phyloP scores from a whole-genome alignment of 53 echinoderm and acorn worm genomes.

The Luidia sarsii region DNA sequence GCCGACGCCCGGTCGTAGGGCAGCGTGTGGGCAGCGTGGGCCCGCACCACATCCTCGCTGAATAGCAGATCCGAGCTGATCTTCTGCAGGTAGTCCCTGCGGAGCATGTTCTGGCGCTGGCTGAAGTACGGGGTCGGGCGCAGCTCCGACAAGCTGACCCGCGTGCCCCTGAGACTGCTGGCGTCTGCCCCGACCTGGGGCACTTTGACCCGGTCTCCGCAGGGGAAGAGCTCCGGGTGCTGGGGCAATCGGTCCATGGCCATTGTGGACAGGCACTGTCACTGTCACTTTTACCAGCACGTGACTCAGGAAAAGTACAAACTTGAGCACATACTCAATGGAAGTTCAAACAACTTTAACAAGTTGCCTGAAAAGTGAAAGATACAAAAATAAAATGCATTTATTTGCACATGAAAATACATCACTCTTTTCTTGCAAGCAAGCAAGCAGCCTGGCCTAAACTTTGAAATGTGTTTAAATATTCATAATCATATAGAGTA shows the following conservation, averaged over 20 bases:
- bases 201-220: conserved; percentile 94
- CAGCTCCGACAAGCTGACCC: conserved; percentile 53
- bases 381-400: too few species aligned
- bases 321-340: too few species aligned
- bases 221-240: conserved; percentile 87
- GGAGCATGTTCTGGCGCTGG: conserved; percentile 67
- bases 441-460: too few species aligned
- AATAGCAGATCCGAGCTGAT: conserved; percentile 89
- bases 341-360: too few species aligned
- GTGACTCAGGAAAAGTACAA: too few species aligned
- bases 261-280: too few species aligned
- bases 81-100: conserved; percentile 80
- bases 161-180: conserved; percentile 44
- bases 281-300: too few species aligned
- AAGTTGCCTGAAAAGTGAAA: too few species aligned
- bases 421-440: too few species aligned
- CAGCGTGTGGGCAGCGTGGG: conserved; percentile 88
- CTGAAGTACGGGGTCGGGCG: conserved; percentile 53
- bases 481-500: too few species aligned
- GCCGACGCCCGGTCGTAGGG: conserved; percentile 75
- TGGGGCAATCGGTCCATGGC: conserved; percentile 36
- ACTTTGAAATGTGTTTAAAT: too few species aligned
- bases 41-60: conserved; percentile 87
- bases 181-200: conserved; percentile 96
- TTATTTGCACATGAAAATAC: too few species aligned